Evolutionary conservation across 2,113 vertebrate species (phyloP).

Genomic region (Pachycephala philippinensis): DNA sequence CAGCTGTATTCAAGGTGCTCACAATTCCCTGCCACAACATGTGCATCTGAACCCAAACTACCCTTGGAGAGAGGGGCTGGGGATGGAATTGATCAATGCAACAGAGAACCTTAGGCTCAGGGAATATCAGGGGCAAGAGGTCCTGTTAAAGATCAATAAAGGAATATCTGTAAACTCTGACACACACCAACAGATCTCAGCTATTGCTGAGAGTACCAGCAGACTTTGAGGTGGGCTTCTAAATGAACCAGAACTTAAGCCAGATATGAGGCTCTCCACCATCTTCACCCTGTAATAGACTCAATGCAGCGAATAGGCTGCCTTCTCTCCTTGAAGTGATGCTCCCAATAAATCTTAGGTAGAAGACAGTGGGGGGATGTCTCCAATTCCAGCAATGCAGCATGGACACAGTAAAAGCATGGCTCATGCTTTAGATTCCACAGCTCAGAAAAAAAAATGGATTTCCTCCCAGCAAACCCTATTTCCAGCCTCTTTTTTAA

Average conservation of each 20-base stretch:
- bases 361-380: accelerated
- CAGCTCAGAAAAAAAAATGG: background rate
- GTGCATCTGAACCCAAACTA: background rate
- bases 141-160: background rate
- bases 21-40: accelerated
- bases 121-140: background rate
- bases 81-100: background rate
- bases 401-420: background rate
- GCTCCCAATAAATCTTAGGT: background rate
- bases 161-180: background rate
- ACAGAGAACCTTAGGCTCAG: background rate
- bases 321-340: background rate
- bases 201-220: background rate
- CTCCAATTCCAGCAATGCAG: background rate
- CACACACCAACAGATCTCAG: background rate
- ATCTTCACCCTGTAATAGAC: background rate
- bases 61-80: background rate
- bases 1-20: background rate
- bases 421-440: background rate
- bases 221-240: background rate
- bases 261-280: background rate
- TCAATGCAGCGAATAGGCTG: background rate
- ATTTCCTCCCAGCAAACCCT: background rate
- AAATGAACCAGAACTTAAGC: background rate
- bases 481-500: background rate